Percentiles rank a stretch among this genome's conserved stretches.
phyloP scores from a whole-genome alignment of 2,113 vertebrate species.

The Solenodon paradoxus region DNA sequence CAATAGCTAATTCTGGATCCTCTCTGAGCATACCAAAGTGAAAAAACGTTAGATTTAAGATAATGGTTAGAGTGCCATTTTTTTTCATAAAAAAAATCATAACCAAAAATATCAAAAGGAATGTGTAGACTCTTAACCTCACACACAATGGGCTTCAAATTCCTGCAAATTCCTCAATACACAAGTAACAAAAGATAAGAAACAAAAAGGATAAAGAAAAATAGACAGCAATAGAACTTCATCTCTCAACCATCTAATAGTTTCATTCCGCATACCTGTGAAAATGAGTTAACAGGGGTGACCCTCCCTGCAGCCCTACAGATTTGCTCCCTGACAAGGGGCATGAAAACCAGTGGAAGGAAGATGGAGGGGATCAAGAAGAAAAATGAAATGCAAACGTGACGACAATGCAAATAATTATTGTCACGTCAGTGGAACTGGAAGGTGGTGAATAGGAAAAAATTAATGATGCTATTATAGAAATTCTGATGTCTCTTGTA shows the following conservation, averaged over 20 bases:
- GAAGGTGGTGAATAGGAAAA: neutral
- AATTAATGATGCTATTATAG: fast-evolving
- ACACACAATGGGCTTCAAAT: neutral
- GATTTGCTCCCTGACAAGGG: neutral
- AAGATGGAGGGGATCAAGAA: neutral
- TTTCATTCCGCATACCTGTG: neutral
- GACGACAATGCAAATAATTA: neutral
- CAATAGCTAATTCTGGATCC: neutral
- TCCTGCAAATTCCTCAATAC: neutral
- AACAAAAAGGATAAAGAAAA: neutral
- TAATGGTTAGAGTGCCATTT: neutral
- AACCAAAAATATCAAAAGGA: constrained; percentile 5
- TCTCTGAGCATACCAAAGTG: neutral
- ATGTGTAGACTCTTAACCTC: constrained; percentile 28
- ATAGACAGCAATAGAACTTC: neutral
- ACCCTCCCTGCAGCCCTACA: fast-evolving
- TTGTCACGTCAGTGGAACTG: fast-evolving
- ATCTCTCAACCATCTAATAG: neutral
- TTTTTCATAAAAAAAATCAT: constrained; percentile 1
- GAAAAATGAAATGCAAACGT: neutral
- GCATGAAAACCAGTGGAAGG: neutral
- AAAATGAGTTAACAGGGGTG: neutral
- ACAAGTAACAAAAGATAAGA: constrained; percentile 36
- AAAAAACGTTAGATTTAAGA: neutral
- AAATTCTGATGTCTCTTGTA: fast-evolving